phyloP scores from a whole-genome alignment of 1,140 invertebrate genomes.

The Danaus melanippus region DNA sequence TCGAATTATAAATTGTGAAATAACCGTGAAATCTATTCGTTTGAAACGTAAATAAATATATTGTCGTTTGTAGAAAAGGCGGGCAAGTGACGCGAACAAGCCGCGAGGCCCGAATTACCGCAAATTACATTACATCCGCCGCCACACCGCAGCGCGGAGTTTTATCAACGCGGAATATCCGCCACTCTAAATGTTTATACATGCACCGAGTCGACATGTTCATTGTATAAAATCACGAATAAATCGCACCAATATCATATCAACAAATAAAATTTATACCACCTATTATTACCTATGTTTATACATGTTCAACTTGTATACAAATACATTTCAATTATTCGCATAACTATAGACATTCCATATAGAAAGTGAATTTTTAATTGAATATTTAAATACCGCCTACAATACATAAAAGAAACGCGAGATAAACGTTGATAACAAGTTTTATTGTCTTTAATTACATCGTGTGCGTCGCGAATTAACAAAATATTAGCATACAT shows the following conservation, averaged over 20 bases:
- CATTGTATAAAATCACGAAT: too few species aligned
- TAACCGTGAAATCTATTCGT: not conserved
- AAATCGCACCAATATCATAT: too few species aligned
- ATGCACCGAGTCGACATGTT: too few species aligned
- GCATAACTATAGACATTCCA: too few species aligned
- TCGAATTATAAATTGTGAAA: too few species aligned
- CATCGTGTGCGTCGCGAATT: constrained; percentile 4
- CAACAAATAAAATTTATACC: too few species aligned
- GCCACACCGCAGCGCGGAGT: constrained; percentile 21
- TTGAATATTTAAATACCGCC: constrained; percentile 13
- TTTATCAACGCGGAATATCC: constrained; percentile 32
- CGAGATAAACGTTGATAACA: constrained; percentile 5
- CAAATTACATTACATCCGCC: constrained; percentile 46
- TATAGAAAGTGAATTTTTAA: constrained; percentile 8
- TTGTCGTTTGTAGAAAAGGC: constrained; percentile 14
- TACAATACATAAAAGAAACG: constrained; percentile 11
- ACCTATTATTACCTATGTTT: too few species aligned
- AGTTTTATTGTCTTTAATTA: constrained; percentile 13
- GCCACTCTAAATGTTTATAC: constrained; percentile 9
- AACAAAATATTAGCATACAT: not conserved
- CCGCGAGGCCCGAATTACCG: constrained; percentile 27
- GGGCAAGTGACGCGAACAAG: constrained; percentile 25
- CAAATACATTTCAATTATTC: too few species aligned
- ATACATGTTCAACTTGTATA: too few species aligned
- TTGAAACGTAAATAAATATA: constrained; percentile 19